phyloP scores from a whole-genome alignment of 2,797 vertebrate genomes.

The Danio kyathit region DNA sequence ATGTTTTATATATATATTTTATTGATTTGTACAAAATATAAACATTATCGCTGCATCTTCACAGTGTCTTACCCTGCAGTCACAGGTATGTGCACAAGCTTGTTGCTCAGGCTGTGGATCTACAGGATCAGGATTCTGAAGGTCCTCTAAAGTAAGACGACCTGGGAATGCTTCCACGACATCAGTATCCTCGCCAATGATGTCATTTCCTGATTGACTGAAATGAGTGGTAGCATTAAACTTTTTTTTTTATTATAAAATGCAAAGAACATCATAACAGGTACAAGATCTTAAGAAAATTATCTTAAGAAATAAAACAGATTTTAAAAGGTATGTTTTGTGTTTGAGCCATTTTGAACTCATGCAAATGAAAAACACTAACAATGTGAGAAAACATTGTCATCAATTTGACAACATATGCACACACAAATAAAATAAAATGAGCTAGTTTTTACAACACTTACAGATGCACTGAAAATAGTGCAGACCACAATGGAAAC shows the following conservation, averaged over 20 bases:
- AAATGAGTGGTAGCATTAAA: neutral
- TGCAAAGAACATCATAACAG: neutral
- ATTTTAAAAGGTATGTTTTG: too few species aligned
- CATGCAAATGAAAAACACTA: too few species aligned
- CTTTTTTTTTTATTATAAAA: neutral
- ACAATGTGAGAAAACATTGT: too few species aligned
- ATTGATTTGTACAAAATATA: too few species aligned
- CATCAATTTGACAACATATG: too few species aligned
- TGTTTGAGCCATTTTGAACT: too few species aligned
- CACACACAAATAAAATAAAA: too few species aligned
- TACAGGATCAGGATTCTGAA: conserved; percentile 64
- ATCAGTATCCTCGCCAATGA: conserved; percentile 54
- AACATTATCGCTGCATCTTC: neutral
- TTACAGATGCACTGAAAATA: too few species aligned
- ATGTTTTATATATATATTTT: neutral
- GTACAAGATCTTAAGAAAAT: too few species aligned
- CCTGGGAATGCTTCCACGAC: conserved; percentile 60
- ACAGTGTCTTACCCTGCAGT: conserved; percentile 60
- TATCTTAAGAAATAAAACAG: too few species aligned
- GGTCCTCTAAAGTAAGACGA: conserved; percentile 72
- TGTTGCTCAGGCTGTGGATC: conserved; percentile 55
- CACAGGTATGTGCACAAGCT: conserved; percentile 39
- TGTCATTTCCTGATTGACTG: conserved; percentile 61
- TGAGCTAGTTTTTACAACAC: too few species aligned
- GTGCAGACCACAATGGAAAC: too few species aligned